Evolutionary conservation across 2,888 invertebrate genomes (phyloP).

Genomic region (Eilema depressum): DNA sequence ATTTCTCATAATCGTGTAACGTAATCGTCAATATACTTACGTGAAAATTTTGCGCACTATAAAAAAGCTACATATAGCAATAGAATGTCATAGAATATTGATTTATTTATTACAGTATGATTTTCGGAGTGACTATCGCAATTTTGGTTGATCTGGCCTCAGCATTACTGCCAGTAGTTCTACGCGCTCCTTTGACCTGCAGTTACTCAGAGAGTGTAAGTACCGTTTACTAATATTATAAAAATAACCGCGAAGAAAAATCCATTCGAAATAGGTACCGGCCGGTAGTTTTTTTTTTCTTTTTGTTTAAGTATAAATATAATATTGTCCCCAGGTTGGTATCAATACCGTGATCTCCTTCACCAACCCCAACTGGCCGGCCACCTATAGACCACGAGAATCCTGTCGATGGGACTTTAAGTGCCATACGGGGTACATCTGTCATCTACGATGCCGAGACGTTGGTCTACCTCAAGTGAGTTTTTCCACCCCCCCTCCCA

Average conservation of each 20-base stretch:
- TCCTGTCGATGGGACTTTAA: slow-evolving; percentile 9
- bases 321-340: not conserved
- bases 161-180: not conserved
- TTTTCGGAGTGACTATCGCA: not conserved
- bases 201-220: slow-evolving; percentile 9
- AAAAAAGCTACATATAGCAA: too few species aligned
- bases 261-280: too few species aligned
- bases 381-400: not conserved
- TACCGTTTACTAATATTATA: not conserved
- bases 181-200: not conserved
- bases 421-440: not conserved
- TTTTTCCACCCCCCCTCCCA: not conserved
- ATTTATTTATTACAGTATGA: slow-evolving; percentile 3
- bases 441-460: slow-evolving; percentile 2
- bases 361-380: slow-evolving; percentile 10
- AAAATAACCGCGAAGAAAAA: too few species aligned
- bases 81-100: not conserved
- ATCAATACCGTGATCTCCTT: not conserved
- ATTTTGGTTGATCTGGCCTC: not conserved
- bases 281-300: too few species aligned
- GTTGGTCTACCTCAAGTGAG: slow-evolving; percentile 16
- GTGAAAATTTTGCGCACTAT: too few species aligned
- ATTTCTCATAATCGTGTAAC: too few species aligned
- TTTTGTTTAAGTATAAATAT: too few species aligned
- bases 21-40: too few species aligned